A percentile compares a stretch with the other conserved stretches of the same genome.
phyloP scores from a whole-genome alignment of 2,113 vertebrate species.

The Equus quagga region DNA sequence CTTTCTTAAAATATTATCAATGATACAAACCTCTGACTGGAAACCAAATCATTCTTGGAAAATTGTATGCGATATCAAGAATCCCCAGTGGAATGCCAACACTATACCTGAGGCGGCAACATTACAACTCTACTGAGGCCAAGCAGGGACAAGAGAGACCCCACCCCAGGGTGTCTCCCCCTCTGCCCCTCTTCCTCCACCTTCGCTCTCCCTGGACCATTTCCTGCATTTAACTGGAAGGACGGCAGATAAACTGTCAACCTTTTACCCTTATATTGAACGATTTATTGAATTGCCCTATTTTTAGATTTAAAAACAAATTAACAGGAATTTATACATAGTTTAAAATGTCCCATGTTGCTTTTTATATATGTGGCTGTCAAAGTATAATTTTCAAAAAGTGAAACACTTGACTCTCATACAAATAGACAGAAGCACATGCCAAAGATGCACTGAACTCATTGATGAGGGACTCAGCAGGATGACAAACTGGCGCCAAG shows the following conservation, averaged over 20 bases:
- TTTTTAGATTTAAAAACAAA: conserved; percentile 1
- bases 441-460: background rate
- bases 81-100: background rate
- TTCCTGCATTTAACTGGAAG: background rate
- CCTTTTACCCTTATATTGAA: background rate
- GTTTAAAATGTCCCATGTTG: background rate
- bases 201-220: background rate
- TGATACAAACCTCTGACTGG: background rate
- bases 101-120: background rate
- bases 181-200: background rate
- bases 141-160: background rate
- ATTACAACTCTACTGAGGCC: too few species aligned
- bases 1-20: background rate
- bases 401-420: background rate
- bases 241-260: background rate
- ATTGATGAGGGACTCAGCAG: background rate
- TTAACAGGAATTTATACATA: background rate
- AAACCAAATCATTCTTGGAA: background rate
- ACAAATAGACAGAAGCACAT: background rate
- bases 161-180: background rate
- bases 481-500: background rate
- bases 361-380: background rate
- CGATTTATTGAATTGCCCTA: background rate
- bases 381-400: background rate
- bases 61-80: background rate